These are phyloP conservation scores for Lobophora halterata DNA, from an alignment of 2,888 invertebrate species.

Conservation along the genomic window DNA sequence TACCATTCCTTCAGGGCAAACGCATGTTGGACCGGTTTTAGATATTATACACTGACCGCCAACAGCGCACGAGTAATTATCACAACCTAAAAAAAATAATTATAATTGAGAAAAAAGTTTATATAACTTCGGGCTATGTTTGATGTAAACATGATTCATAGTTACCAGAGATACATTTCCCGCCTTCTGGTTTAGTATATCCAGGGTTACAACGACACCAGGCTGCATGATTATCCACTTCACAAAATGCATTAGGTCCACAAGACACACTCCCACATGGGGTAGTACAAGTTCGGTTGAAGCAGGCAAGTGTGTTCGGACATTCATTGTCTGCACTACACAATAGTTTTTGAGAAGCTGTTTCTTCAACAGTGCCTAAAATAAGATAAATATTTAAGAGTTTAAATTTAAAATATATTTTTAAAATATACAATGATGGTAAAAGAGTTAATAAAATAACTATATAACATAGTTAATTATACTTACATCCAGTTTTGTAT, in stretches of 20 bases:
- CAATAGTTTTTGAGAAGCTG: conserved; percentile 81
- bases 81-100: conserved; percentile 82
- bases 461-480: conserved; percentile 18
- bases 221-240: conserved; percentile 92
- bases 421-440: neutral
- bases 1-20: conserved; percentile 91
- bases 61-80: conserved; percentile 87
- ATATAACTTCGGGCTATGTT: neutral
- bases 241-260: conserved; percentile 92
- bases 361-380: conserved; percentile 59
- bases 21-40: conserved; percentile 91
- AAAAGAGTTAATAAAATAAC: neutral
- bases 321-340: conserved; percentile 89
- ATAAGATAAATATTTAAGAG: conserved; percentile 17
- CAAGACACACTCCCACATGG: conserved; percentile 90
- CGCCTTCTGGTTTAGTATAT: conserved; percentile 87
- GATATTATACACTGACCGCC: conserved; percentile 94
- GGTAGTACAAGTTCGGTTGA: conserved; percentile 89
- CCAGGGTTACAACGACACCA: conserved; percentile 94
- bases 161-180: conserved; percentile 91
- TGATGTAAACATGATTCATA: neutral
- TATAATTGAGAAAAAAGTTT: neutral
- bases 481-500: conserved; percentile 90
- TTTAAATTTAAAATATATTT: neutral
- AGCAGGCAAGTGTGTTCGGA: conserved; percentile 89